phyloP scores from a whole-genome alignment of 1,140 invertebrate genomes.

The Matsumurasca onukii region DNA sequence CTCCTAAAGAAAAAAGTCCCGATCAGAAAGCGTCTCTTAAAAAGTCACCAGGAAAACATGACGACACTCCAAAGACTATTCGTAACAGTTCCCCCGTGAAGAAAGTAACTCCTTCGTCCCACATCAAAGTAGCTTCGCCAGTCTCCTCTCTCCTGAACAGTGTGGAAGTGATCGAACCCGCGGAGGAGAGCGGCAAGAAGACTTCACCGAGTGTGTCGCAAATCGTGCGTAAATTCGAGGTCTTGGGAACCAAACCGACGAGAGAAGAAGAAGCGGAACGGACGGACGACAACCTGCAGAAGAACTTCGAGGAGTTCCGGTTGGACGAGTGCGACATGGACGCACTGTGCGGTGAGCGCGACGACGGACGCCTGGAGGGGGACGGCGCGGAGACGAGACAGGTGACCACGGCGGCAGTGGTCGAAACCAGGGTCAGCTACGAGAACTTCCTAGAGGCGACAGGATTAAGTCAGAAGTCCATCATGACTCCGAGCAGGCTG shows the following conservation, averaged over 20 bases:
- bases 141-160: conserved; percentile 33
- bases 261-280: conserved; percentile 33
- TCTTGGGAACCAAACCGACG: conserved; percentile 36
- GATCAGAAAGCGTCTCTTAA: neutral
- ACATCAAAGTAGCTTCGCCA: conserved; percentile 36
- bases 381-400: conserved; percentile 57
- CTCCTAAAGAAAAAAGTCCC: neutral
- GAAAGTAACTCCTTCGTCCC: conserved; percentile 29
- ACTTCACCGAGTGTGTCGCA: conserved; percentile 40
- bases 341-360: conserved; percentile 48
- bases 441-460: conserved; percentile 78
- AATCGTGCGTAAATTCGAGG: conserved; percentile 44
- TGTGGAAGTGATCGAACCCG: conserved; percentile 1
- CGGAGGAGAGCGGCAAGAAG: conserved; percentile 22
- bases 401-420: conserved; percentile 42
- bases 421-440: conserved; percentile 51
- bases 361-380: conserved; percentile 56
- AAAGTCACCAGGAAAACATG: neutral
- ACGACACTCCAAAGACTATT: neutral
- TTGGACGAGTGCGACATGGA: conserved; percentile 72
- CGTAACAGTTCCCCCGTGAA: conserved; percentile 9
- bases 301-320: conserved; percentile 80
- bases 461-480: conserved; percentile 77
- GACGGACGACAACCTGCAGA: conserved; percentile 35
- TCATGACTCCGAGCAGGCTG: conserved; percentile 68